Evolutionary conservation across 2,888 invertebrate genomes (phyloP), one percentile per base, ranked within the genome.

Genomic region (Macaria liturata): DNA sequence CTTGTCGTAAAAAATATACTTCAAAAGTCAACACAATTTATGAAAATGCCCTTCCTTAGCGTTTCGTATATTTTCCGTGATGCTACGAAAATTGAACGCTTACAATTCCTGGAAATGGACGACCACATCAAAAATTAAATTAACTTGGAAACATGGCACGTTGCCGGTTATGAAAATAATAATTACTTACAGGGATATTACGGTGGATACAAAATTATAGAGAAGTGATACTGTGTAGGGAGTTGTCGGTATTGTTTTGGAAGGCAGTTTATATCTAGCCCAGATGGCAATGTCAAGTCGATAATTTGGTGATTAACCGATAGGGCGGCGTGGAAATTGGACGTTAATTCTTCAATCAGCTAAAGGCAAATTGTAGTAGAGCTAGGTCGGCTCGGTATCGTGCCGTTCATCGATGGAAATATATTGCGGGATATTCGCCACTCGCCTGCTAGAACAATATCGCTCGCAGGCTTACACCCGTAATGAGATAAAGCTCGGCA

Each of bases 401-500:
- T 49, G 57, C 45, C 48, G 46, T 62, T 56, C 47, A 57, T 65
- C 61, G 54, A 59, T 64, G 59, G 49, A 60, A 62, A 62, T 65
- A 57, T 59, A 64, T 65, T 64, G 53, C 51, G 58, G 59, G 47
- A 57, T 50, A 59, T 63, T 57, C 54, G 37, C 44, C 32, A 49
- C 55, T 30, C 48, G 20, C 20, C 20, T 20, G 2, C 20, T 20
- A 30, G 48, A 57, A 49, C 55, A 57, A 59, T 61, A 63, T 57
- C 37, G 57, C 59, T 46, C 32, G 43, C 32, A 57, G 52, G 49
- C 52, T 57, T 56, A 58, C 53, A 59, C 45, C 46, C 46, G 51
- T 70, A 73, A 71, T 69, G 65, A 68, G 68, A 71, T 71, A 69
- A 66, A 69, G 64, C 59, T 55, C 53, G 60, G 55, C 53, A 66